Conservation (phyloP, 2,797 vertebrate species). For the Brachyalestes nurse region DNA sequence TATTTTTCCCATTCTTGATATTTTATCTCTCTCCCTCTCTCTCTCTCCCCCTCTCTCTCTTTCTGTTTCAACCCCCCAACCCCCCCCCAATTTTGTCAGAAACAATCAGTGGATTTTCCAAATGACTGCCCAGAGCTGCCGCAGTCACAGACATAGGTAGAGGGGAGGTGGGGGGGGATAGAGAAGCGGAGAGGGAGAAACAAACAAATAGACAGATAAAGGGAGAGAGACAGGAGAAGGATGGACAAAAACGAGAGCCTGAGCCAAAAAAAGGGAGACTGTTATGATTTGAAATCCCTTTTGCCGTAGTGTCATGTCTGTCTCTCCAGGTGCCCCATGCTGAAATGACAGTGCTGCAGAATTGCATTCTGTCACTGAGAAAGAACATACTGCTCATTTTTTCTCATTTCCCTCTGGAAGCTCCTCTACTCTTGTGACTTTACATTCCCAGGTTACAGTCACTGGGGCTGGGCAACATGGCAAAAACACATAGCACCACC, state of each 20-base stretch:
- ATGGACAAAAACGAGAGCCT: constrained; percentile 60
- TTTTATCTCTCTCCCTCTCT: constrained; percentile 51
- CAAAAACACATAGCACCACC: background rate
- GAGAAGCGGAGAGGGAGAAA: constrained; percentile 21
- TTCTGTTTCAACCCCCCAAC: constrained; percentile 8
- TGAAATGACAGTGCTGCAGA: constrained; percentile 46
- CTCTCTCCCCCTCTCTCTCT: constrained; percentile 29
- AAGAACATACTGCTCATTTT: constrained; percentile 25
- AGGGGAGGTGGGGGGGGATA: constrained; percentile 41
- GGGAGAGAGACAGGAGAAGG: constrained; percentile 43
- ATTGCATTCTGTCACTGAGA: constrained; percentile 40
- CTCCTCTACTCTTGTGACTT: constrained; percentile 16
- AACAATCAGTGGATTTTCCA: constrained; percentile 81
- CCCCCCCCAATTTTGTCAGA: constrained; percentile 73
- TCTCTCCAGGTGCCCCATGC: constrained; percentile 54
- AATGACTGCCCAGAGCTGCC: constrained; percentile 72
- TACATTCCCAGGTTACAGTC: constrained; percentile 26
- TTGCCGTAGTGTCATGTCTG: constrained; percentile 66
- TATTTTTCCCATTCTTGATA: background rate
- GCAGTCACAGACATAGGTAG: constrained; percentile 74
- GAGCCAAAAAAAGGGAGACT: constrained; percentile 18
- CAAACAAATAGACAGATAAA: constrained; percentile 10
- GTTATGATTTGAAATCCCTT: constrained; percentile 65
- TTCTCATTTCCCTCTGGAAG: constrained; percentile 6
- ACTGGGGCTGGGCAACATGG: background rate